Base-by-base conservation (phyloP, 2,888 invertebrate genomes). In the Brenthis ino region DNA sequence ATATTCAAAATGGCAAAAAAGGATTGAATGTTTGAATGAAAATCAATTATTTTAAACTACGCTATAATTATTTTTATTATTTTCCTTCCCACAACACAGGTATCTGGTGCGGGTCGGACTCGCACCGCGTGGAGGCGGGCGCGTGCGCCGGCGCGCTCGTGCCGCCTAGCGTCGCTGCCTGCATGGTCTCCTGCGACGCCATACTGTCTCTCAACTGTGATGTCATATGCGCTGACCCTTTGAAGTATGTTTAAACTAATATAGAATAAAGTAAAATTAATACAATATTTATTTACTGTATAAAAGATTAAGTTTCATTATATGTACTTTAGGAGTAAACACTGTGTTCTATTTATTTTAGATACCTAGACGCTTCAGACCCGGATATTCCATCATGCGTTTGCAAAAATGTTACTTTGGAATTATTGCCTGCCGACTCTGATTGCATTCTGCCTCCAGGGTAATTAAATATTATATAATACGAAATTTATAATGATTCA, bases 361-460 rank as follows among this genome's bases (percentile, higher is more conserved):
- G 92, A 72, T 88, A 84, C 66, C 78, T 92, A 57, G 92, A 92
- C 60, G 85, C 89, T 11, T 82, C 91, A 0, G 86, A 91, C 43
- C 91, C 91, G 4, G 88, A 90, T 53, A 77, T 88, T 67, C 91
- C 91, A 1, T 82, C 77, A 57, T 93, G 92, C 75, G 81, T 88
- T 64, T 92, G 92, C 78, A 88, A 87, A 72, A 90, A 88, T 68
- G 85, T 91, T 0, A 82, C 86, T 12, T 78, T 92, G 74, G 91
- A 91, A 74, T 79, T 92, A 6, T 70, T 92, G 56, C 91, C 91
- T 0, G 83, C 86, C 12, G 91, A 91, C 67, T 90, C 92, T 0
- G 91, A 91, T 71, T 93, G 92, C 70, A 89, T 93, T 57, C 81
- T 93, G 11, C 87, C 91, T 56, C 75, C 86, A 11, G 89, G 89